phyloP scores from a whole-genome alignment of 2,113 vertebrate genomes.

The Cryptomyrus ogoouensis region DNA sequence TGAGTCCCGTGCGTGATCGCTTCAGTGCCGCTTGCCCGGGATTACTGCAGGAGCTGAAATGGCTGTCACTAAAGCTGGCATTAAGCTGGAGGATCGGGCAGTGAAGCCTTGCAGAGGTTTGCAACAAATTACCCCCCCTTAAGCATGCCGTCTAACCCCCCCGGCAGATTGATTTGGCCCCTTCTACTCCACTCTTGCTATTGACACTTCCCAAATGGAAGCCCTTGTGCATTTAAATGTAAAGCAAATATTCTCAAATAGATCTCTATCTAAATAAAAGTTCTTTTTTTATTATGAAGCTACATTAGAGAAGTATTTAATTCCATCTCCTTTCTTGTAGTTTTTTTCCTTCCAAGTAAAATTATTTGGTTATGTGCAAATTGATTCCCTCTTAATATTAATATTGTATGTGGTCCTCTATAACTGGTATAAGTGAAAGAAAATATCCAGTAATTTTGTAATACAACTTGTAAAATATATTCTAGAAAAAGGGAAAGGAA shows the following conservation, averaged over 20 bases:
- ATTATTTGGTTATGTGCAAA: not conserved
- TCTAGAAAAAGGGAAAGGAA: not conserved
- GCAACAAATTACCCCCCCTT: not conserved
- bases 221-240: not conserved
- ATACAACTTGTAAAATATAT: not conserved
- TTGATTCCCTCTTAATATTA: not conserved
- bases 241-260: not conserved
- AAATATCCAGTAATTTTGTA: not conserved
- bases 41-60: not conserved
- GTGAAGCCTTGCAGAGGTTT: not conserved
- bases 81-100: not conserved
- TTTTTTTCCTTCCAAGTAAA: not conserved
- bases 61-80: not conserved
- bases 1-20: not conserved
- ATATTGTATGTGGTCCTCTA: not conserved
- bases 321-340: not conserved
- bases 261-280: not conserved
- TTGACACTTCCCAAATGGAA: not conserved
- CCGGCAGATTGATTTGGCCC: not conserved
- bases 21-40: not conserved
- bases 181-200: not conserved
- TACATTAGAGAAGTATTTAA: not conserved
- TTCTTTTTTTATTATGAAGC: not conserved
- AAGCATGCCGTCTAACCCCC: not conserved
- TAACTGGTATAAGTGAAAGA: not conserved